These are phyloP conservation scores for Hymenopus coronatus DNA, from an alignment of 2,888 invertebrate genomes.

Conservation along the genomic window DNA sequence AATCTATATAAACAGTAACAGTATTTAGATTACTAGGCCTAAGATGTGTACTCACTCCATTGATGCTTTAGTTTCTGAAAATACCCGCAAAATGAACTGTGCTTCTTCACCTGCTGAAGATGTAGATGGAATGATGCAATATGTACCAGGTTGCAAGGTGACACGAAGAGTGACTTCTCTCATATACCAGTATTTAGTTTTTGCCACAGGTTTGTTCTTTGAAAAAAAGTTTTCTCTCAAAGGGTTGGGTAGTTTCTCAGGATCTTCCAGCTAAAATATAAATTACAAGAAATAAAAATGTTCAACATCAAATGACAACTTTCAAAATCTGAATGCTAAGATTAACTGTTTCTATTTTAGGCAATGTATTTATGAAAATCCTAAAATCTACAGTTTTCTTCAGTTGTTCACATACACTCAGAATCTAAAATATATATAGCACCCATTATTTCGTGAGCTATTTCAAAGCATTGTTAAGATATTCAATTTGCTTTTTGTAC, in stretches of 20 bases:
- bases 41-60: conserved; percentile 37
- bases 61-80: conserved; percentile 47
- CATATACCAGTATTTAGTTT: conserved; percentile 54
- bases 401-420: too few species aligned
- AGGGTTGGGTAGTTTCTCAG: conserved; percentile 42
- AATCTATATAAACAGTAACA: too few species aligned
- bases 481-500: too few species aligned
- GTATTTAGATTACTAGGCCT: not conserved
- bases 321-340: too few species aligned
- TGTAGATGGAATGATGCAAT: conserved; percentile 56
- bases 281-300: too few species aligned
- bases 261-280: conserved; percentile 38
- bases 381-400: too few species aligned
- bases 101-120: conserved; percentile 55
- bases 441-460: too few species aligned
- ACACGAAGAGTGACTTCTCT: conserved; percentile 56
- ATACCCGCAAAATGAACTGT: conserved; percentile 56
- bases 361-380: too few species aligned
- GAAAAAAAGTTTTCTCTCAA: conserved; percentile 52
- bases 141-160: conserved; percentile 54
- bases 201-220: conserved; percentile 50
- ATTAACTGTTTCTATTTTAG: too few species aligned
- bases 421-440: too few species aligned
- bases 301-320: too few species aligned
- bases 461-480: too few species aligned